phyloP scores from a whole-genome alignment of 2,888 invertebrate species.

The Meiosimyza decipiens region DNA sequence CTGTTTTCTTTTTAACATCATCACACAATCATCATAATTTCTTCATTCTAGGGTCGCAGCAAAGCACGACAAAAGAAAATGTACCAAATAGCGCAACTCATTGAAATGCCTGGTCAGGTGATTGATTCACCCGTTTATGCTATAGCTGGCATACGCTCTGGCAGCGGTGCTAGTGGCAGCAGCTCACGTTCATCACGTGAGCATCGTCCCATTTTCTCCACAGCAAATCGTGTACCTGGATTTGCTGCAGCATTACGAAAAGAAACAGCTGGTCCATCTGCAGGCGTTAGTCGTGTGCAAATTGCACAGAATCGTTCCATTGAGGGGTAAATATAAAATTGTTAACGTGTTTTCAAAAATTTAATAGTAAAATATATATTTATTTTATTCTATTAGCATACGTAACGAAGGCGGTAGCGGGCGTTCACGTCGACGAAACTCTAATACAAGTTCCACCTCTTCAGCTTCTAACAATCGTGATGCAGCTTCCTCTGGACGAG shows the following conservation, averaged over 20 bases:
- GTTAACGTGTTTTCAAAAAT: neutral
- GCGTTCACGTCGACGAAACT: conserved; percentile 67
- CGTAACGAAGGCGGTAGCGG: conserved; percentile 52
- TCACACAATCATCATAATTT: neutral
- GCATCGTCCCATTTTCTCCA: conserved; percentile 71
- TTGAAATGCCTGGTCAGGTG: conserved; percentile 78
- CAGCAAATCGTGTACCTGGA: conserved; percentile 68
- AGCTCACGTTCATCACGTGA: conserved; percentile 57
- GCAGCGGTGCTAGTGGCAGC: conserved; percentile 50
- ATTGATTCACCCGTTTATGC: conserved; percentile 62
- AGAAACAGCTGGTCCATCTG: conserved; percentile 61
- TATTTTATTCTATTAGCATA: conserved; percentile 47
- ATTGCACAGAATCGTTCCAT: conserved; percentile 63
- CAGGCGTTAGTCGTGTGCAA: conserved; percentile 64
- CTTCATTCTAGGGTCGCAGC: conserved; percentile 77
- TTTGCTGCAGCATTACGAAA: conserved; percentile 72
- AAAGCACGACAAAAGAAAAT: conserved; percentile 97
- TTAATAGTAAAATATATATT: neutral
- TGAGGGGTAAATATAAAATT: conserved; percentile 56
- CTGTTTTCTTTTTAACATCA: neutral
- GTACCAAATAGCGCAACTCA: conserved; percentile 91
- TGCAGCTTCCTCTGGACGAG: conserved; percentile 47
- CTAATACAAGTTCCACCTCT: conserved; percentile 67
- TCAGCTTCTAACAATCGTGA: conserved; percentile 52
- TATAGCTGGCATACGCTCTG: conserved; percentile 53